These are phyloP conservation scores for Zapornia atra DNA, from an alignment of 2,113 vertebrate genomes.

Conservation along the genomic window DNA sequence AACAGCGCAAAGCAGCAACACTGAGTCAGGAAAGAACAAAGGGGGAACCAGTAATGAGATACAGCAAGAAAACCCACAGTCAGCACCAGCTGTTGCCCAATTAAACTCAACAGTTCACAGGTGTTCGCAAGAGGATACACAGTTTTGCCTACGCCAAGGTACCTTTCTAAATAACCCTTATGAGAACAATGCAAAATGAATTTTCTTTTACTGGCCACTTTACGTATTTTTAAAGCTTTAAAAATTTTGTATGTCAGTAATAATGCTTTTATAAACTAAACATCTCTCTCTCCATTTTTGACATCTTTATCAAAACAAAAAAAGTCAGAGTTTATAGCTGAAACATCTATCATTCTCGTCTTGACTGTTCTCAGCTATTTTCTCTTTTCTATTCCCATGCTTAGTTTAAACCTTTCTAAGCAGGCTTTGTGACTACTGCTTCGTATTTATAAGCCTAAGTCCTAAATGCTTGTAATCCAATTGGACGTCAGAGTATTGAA, in stretches of 20 bases:
- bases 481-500: not conserved
- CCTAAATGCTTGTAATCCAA: not conserved
- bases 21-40: constrained; percentile 48
- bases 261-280: not conserved
- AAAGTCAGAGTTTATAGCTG: not conserved
- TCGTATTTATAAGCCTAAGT: not conserved
- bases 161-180: constrained; percentile 48
- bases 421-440: not conserved
- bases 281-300: not conserved
- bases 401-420: not conserved
- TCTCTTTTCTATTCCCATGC: not conserved
- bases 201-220: constrained; percentile 24
- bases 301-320: not conserved
- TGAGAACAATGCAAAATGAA: constrained; percentile 22
- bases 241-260: not conserved
- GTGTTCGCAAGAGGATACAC: constrained; percentile 61
- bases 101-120: constrained; percentile 77
- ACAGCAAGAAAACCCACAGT: constrained; percentile 70
- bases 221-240: constrained; percentile 7
- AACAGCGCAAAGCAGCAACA: not conserved
- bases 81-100: constrained; percentile 74
- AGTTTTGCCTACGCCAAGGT: constrained; percentile 36
- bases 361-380: not conserved
- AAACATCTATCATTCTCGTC: not conserved
- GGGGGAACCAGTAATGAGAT: constrained; percentile 65